Conservation (phyloP, 2,797 vertebrate species). For the Uromys caudimaculatus region DNA sequence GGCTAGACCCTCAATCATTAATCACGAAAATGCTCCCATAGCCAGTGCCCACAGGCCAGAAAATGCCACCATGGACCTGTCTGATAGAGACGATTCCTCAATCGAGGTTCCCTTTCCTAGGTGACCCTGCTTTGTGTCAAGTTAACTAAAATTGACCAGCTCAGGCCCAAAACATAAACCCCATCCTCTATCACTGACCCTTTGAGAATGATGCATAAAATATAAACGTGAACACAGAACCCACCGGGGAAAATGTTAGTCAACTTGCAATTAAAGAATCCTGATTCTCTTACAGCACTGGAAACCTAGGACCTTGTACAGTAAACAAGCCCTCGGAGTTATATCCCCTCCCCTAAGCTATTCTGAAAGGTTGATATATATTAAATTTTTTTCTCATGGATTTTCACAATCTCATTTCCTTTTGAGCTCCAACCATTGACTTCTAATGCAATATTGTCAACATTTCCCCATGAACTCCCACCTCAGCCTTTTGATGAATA, state of each 20-base stretch:
- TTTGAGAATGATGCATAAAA: slow-evolving; percentile 20
- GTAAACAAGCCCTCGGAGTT: background rate
- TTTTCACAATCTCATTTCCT: slow-evolving; percentile 58
- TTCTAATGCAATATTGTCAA: slow-evolving; percentile 20
- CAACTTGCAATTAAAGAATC: slow-evolving; percentile 11
- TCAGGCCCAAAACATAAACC: slow-evolving; percentile 39
- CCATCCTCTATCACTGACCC: background rate
- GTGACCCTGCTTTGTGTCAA: background rate
- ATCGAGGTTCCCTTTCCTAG: background rate
- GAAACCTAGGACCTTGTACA: background rate
- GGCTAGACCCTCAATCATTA: background rate
- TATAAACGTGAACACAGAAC: slow-evolving; percentile 46
- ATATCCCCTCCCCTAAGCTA: background rate
- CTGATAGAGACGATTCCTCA: background rate
- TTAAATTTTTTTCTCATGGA: slow-evolving; percentile 27
- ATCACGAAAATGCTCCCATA: background rate
- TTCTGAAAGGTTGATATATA: slow-evolving; percentile 53
- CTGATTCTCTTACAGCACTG: background rate
- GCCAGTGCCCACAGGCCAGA: background rate
- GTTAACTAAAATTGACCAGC: background rate
- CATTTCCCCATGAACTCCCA: slow-evolving; percentile 33
- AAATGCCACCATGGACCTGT: background rate
- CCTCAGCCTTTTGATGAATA: slow-evolving; percentile 69
- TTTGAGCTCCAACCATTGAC: slow-evolving; percentile 42
- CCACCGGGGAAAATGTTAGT: background rate